Base-by-base conservation (phyloP, 1,140 invertebrate genomes). In the Megathymus violae region DNA sequence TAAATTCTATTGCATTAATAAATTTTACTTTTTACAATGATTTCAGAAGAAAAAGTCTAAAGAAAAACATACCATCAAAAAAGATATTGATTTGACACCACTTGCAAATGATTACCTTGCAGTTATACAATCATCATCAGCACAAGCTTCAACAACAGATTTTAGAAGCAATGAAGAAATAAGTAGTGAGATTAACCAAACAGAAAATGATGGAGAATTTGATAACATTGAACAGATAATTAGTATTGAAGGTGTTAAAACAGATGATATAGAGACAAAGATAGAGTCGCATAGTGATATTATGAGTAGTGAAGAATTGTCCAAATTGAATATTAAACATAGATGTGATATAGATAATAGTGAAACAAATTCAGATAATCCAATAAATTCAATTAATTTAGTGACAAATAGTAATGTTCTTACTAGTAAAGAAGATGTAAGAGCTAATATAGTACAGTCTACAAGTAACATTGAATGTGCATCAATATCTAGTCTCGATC, bases 31-130 rank as follows among this genome's bases (percentile, higher is more conserved):
- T 31, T 27, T 31, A 17, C 17, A 9, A 9, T 54, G 36, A 16
- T 43, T 74, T 5, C 56, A 86, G 83, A 85, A 85, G 70, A 88
- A 83, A 67, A 88, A 84, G 73, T 46, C 62, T 11, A 86, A 82
- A 64, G 67, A 74, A 11, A 80, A 77, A 71, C 31, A 43, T 9
- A 11, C 11, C n/a, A 15, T 63, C 38, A 69, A 44, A 63, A 58
- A 63, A 62, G 19, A 51, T 40, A 9, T 9, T 43, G 36, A 56
- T 40, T n/a, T 56, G 13, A 9, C 54, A 31, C 11, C 41, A 44
- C 54, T 58, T 34, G 31, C 15, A 36, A 54, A 11, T 27, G 9
- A 63, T 16, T 14, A 41, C 36, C 22, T 52, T 48, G 46, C 47
- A 54, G 31, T 38, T 0, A 17, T 13, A 54, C 16, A 54, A 47